These are phyloP conservation scores for Acanthiza pusilla DNA, from an alignment of 2,797 vertebrate species.

Conservation along the genomic window DNA sequence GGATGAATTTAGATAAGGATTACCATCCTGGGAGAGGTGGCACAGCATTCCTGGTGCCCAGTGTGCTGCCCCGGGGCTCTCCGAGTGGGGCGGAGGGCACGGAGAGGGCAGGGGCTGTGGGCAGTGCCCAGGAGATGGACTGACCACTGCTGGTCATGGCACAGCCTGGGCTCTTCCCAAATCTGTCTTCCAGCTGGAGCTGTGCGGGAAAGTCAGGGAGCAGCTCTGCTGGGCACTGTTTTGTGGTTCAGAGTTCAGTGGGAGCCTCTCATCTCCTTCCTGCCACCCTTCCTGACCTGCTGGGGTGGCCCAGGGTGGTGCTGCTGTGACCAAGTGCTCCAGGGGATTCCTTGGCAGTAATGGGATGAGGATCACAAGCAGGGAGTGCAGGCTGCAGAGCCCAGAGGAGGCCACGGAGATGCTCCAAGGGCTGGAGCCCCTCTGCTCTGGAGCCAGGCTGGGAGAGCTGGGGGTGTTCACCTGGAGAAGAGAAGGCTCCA, in stretches of 20 bases:
- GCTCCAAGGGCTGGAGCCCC: not conserved
- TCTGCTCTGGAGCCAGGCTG: not conserved
- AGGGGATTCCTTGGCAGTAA: not conserved
- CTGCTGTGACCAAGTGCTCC: fast-evolving
- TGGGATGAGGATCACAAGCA: not conserved
- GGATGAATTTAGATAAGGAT: slow-evolving; percentile 89
- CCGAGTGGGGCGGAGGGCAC: fast-evolving
- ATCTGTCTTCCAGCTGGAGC: not conserved
- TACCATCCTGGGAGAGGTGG: slow-evolving; percentile 49
- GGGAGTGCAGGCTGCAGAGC: not conserved
- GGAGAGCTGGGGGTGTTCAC: not conserved
- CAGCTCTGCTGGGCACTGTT: not conserved
- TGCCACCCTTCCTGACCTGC: fast-evolving
- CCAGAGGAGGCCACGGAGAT: fast-evolving
- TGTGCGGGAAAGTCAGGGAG: not conserved
- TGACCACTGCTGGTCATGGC: not conserved
- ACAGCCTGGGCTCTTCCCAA: not conserved
- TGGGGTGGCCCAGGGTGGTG: not conserved
- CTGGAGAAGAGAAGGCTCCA: not conserved
- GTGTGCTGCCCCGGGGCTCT: not conserved
- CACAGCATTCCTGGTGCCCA: not conserved
- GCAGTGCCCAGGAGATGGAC: fast-evolving
- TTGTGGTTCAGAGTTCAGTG: not conserved
- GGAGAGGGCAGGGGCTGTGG: not conserved
- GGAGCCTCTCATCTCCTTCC: not conserved